Evolutionary conservation across 2,113 vertebrate species (phyloP).

Genomic region (Corythaeola cristata): DNA sequence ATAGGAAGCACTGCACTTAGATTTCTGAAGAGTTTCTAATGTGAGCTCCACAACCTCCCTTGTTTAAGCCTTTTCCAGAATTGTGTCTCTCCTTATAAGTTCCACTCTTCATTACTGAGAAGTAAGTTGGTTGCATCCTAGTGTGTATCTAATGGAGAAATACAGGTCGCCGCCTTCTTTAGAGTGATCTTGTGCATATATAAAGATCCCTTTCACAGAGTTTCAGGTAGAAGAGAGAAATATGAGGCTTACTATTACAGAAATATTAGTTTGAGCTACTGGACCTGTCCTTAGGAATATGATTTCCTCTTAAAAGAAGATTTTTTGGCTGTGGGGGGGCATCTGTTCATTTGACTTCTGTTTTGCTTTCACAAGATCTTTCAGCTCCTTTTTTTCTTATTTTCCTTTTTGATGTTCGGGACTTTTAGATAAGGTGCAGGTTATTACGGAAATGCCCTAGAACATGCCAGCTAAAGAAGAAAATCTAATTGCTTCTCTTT

Average conservation of each 20-base stretch:
- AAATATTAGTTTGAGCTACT: background rate
- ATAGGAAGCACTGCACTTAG: background rate
- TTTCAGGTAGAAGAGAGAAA: background rate
- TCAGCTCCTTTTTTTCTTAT: background rate
- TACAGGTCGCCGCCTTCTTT: background rate
- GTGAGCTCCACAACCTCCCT: background rate
- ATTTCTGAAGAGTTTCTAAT: background rate
- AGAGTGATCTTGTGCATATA: background rate
- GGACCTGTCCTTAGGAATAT: background rate
- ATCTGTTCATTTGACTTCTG: background rate
- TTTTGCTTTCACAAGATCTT: background rate
- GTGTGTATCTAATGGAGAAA: background rate
- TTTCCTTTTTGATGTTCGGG: background rate
- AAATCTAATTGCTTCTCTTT: background rate
- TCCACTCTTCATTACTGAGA: background rate
- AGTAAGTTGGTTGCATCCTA: background rate
- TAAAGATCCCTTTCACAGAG: background rate
- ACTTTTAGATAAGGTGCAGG: background rate
- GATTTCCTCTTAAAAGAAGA: background rate
- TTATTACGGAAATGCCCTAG: background rate
- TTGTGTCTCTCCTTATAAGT: background rate
- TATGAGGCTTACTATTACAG: background rate
- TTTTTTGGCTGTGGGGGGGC: background rate
- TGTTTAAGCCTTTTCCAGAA: background rate
- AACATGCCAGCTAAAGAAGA: background rate